phyloP scores from a whole-genome alignment of 2,888 invertebrate genomes.

The Bembecia ichneumoniformis region DNA sequence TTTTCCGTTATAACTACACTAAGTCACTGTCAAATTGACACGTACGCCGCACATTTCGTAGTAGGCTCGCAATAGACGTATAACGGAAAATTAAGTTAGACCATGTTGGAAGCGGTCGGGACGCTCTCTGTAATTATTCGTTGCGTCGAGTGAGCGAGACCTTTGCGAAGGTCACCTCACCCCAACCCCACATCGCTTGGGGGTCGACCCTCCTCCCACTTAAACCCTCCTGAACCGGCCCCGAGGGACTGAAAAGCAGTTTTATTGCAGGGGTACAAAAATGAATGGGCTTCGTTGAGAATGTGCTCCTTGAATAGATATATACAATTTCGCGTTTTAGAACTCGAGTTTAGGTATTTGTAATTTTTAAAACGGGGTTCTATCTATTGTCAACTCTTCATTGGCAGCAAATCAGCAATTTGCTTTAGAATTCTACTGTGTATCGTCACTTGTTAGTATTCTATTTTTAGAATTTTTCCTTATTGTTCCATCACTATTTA shows the following conservation, averaged over 20 bases:
- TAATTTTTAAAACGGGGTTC: too few species aligned
- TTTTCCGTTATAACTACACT: background rate
- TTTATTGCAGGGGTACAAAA: conserved; percentile 6
- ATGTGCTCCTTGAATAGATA: background rate
- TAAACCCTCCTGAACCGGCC: conserved; percentile 5
- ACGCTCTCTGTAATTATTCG: conserved; percentile 35
- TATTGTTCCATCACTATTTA: too few species aligned
- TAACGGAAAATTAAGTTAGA: conserved; percentile 7
- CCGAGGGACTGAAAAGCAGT: conserved; percentile 2
- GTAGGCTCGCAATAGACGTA: conserved; percentile 8
- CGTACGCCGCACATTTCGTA: background rate
- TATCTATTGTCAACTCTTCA: too few species aligned
- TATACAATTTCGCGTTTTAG: too few species aligned
- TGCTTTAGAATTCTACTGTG: too few species aligned
- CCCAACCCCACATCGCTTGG: conserved; percentile 9
- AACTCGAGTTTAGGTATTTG: too few species aligned
- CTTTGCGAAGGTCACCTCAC: conserved; percentile 39
- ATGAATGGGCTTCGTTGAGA: conserved; percentile 8
- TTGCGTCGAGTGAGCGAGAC: conserved; percentile 23
- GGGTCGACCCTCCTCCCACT: conserved; percentile 7
- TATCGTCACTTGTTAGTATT: too few species aligned
- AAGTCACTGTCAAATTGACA: background rate
- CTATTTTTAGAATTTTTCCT: too few species aligned
- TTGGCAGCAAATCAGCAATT: too few species aligned
- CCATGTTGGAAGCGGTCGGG: conserved; percentile 15